Percentiles rank a stretch among this genome's conserved stretches.
Evolutionary conservation across 2,113 vertebrate genomes (phyloP).

Genomic region (Hydropotes inermis): DNA sequence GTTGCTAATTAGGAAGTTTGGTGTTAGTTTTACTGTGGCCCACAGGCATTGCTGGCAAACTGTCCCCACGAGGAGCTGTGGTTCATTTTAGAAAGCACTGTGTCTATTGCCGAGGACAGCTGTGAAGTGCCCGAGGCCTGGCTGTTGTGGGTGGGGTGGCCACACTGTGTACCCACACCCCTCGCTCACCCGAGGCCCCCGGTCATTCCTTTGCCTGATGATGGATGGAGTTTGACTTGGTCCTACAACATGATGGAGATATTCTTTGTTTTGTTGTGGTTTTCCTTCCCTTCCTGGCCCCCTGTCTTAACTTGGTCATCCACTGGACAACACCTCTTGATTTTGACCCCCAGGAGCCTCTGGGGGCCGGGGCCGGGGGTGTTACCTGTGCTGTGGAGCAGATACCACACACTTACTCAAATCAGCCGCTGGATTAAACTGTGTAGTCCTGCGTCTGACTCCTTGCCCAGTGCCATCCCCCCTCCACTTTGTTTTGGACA

Average conservation of each 20-base stretch:
- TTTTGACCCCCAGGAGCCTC: neutral
- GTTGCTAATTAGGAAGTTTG: constrained; percentile 64
- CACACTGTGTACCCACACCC: neutral
- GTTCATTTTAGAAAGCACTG: neutral
- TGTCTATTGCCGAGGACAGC: neutral
- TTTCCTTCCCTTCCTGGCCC: constrained; percentile 39
- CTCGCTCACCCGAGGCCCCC: neutral
- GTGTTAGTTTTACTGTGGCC: constrained; percentile 22
- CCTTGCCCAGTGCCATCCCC: neutral
- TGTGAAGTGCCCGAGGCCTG: rapidly evolving
- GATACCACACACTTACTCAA: neutral
- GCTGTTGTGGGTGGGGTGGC: neutral
- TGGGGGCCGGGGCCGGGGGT: neutral
- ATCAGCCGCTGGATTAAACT: neutral
- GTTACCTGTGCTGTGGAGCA: rapidly evolving
- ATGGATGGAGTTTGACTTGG: neutral
- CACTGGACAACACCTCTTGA: neutral
- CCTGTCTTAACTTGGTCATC: neutral
- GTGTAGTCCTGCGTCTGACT: neutral
- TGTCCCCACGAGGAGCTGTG: constrained; percentile 9
- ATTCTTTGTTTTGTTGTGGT: constrained; percentile 17
- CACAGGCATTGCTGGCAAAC: constrained; percentile 59
- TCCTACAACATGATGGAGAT: constrained; percentile 30
- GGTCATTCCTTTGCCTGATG: neutral
- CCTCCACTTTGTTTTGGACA: neutral